Conservation (phyloP, 2,888 invertebrate species). For the Quadriops clusia region DNA sequence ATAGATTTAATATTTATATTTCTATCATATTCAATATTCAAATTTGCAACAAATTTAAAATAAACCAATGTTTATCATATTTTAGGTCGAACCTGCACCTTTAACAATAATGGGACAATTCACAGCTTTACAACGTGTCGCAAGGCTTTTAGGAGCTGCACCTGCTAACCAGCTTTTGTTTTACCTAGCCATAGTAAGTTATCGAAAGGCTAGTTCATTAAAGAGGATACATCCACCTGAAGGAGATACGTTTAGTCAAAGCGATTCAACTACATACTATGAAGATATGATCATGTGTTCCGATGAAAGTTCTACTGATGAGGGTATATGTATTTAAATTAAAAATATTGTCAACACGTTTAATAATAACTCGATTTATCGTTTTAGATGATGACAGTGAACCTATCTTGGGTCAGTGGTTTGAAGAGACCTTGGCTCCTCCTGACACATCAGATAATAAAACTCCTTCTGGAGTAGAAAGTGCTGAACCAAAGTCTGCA, state of each 20-base stretch:
- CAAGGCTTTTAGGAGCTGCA: slow-evolving; percentile 56
- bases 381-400: slow-evolving; percentile 61
- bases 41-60: too few relatives aligned
- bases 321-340: slow-evolving; percentile 43
- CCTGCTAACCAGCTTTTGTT: slow-evolving; percentile 75
- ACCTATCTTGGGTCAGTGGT: slow-evolving; percentile 84
- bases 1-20: too few relatives aligned
- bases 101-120: slow-evolving; percentile 52
- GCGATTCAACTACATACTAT: slow-evolving; percentile 92
- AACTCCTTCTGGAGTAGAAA: slow-evolving; percentile 24
- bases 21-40: too few relatives aligned
- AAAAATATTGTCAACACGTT: slow-evolving; percentile 8
- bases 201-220: slow-evolving; percentile 78
- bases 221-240: slow-evolving; percentile 74
- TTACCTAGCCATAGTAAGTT: slow-evolving; percentile 78
- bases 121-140: slow-evolving; percentile 58
- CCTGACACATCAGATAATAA: slow-evolving; percentile 53
- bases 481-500: slow-evolving; percentile 23
- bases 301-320: slow-evolving; percentile 80
- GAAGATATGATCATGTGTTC: slow-evolving; percentile 88
- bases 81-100: slow-evolving; percentile 45
- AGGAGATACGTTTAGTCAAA: slow-evolving; percentile 73
- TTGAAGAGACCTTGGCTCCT: slow-evolving; percentile 84
- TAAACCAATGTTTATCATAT: slow-evolving; percentile 14
- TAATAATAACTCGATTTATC: slow-evolving; percentile 2